Conservation (phyloP, 2,888 invertebrate genomes). For the Xestia rhomboidea region DNA sequence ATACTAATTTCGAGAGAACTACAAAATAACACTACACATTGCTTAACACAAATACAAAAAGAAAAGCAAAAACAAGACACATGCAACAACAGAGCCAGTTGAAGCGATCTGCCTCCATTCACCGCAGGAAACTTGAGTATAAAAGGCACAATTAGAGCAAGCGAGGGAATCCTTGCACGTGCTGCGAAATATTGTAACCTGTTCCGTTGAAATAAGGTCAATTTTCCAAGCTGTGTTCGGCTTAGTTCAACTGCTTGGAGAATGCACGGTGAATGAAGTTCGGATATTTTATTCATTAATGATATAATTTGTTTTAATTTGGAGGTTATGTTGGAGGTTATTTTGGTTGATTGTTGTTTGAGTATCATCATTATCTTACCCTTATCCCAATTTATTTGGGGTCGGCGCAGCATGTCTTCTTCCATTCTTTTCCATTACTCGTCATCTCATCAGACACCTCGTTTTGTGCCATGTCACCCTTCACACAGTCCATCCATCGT, state of each 20-base stretch:
- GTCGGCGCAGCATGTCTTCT: too few species aligned
- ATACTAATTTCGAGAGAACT: neutral
- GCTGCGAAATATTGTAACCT: constrained; percentile 26
- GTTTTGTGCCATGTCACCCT: too few species aligned
- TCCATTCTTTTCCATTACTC: too few species aligned
- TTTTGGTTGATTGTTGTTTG: neutral
- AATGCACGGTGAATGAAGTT: constrained; percentile 3
- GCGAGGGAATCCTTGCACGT: constrained; percentile 5
- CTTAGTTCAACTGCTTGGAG: constrained; percentile 1
- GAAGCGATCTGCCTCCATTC: constrained; percentile 21
- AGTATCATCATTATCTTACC: neutral
- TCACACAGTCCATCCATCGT: too few species aligned
- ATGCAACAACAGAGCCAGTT: constrained; percentile 2
- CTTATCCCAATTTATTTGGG: too few species aligned
- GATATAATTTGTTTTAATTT: neutral
- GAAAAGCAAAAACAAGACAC: neutral
- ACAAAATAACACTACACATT: neutral
- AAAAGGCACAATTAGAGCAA: constrained; percentile 50
- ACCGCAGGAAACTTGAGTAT: constrained; percentile 32
- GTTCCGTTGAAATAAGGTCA: neutral
- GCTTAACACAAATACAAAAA: neutral
- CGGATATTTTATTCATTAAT: neutral
- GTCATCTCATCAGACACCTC: too few species aligned
- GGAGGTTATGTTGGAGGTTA: neutral
- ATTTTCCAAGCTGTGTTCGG: neutral